These are phyloP conservation scores for Dendrophyllia cribrosa DNA, from an alignment of 64 coral and sea anemone genomes.

Conservation along the genomic window DNA sequence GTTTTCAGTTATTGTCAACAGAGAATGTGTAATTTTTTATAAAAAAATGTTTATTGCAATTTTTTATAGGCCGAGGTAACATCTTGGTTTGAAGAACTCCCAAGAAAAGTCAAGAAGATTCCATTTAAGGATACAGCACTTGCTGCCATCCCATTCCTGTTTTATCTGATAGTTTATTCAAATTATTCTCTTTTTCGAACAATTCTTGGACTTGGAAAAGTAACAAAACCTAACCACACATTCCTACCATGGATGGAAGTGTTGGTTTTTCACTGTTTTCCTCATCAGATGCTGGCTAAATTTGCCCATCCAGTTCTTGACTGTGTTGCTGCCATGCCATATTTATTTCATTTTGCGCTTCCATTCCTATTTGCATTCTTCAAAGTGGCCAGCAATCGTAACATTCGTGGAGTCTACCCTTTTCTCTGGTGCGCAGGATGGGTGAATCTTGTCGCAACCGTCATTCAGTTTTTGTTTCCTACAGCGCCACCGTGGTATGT, in stretches of 20 bases:
- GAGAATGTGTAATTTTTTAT: background rate
- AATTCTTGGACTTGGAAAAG: constrained; percentile 78
- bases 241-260: constrained; percentile 96
- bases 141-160: constrained; percentile 85
- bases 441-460: constrained; percentile 91
- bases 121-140: constrained; percentile 77
- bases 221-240: constrained; percentile 83
- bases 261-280: constrained; percentile 95
- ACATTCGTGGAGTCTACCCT: constrained; percentile 79
- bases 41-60: background rate
- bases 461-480: constrained; percentile 96
- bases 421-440: constrained; percentile 97
- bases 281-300: constrained; percentile 95
- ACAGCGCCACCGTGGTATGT: constrained; percentile 99
- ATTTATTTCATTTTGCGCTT: constrained; percentile 95
- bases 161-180: constrained; percentile 84
- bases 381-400: constrained; percentile 80
- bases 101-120: constrained; percentile 83
- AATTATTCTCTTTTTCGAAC: constrained; percentile 92
- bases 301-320: constrained; percentile 96
- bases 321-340: constrained; percentile 95
- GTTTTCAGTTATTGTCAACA: background rate
- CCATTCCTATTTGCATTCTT: constrained; percentile 90
- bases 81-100: constrained; percentile 81
- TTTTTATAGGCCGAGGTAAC: constrained; percentile 89